phyloP scores from a whole-genome alignment of 2,113 vertebrate genomes.

The Vidua chalybeata region DNA sequence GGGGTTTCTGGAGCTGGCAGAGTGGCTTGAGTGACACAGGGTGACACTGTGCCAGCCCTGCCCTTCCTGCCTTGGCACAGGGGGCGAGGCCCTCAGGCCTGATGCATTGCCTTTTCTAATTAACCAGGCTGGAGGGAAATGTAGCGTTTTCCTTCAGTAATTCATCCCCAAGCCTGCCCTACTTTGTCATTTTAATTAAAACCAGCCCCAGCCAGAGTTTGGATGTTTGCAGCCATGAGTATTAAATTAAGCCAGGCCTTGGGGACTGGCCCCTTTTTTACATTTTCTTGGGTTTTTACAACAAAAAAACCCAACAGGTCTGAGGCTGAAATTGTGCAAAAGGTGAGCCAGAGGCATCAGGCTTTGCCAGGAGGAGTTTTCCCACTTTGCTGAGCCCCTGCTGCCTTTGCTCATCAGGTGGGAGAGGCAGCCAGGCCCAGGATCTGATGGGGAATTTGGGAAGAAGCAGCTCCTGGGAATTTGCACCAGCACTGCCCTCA shows the following conservation, averaged over 20 bases:
- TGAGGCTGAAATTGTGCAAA: neutral
- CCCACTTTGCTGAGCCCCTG: neutral
- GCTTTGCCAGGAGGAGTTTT: neutral
- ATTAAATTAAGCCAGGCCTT: constrained; percentile 38
- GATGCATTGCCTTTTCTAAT: neutral
- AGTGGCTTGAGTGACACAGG: neutral
- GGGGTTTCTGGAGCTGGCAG: neutral
- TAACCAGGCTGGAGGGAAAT: constrained; percentile 42
- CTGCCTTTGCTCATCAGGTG: neutral
- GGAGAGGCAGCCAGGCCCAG: neutral
- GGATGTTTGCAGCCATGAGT: neutral
- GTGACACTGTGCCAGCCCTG: neutral
- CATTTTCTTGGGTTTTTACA: neutral
- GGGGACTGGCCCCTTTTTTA: neutral
- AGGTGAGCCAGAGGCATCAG: neutral
- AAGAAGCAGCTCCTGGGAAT: neutral
- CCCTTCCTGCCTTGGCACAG: neutral
- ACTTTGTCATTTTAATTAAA: constrained; percentile 69
- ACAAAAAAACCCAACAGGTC: neutral
- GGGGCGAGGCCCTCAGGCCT: neutral
- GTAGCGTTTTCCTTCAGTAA: neutral
- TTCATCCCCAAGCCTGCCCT: constrained; percentile 6
- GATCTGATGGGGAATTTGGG: neutral
- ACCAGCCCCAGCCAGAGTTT: neutral
- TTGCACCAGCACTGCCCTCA: neutral